Conservation (phyloP, 2,113 vertebrate species). For the Phycodurus eques region DNA sequence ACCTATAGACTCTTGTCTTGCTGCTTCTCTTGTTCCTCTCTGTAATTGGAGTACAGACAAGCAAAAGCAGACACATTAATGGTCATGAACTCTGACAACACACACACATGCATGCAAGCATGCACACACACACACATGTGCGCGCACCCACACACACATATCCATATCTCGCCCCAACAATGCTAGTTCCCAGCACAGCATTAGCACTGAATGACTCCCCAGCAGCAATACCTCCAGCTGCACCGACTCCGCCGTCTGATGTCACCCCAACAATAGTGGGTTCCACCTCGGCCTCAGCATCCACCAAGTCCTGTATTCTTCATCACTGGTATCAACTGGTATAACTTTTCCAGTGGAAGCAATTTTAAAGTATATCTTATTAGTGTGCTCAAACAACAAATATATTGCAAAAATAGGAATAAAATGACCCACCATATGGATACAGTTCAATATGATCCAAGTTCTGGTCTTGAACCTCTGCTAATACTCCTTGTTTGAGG, state of each 20-base stretch:
- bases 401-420: background rate
- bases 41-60: slow-evolving; percentile 53
- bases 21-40: slow-evolving; percentile 51
- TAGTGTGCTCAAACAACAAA: background rate
- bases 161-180: too few species aligned
- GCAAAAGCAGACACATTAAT: slow-evolving; percentile 15
- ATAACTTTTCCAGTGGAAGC: background rate
- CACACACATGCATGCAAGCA: background rate
- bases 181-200: too few species aligned
- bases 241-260: background rate
- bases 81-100: slow-evolving; percentile 18
- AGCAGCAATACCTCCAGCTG: background rate
- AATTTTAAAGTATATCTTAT: background rate
- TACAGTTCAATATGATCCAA: background rate
- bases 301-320: background rate
- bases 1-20: slow-evolving; percentile 55
- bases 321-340: background rate
- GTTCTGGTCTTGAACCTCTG: background rate
- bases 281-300: background rate
- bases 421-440: background rate
- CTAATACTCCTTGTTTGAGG: background rate
- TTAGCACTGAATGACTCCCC: too few species aligned
- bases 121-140: slow-evolving; percentile 9
- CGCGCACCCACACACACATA: slow-evolving; percentile 15
- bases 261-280: background rate